Evolutionary conservation across 37 sponge, comb jelly and placozoan species (phyloP).

Genomic region (Beroe forskalii): DNA sequence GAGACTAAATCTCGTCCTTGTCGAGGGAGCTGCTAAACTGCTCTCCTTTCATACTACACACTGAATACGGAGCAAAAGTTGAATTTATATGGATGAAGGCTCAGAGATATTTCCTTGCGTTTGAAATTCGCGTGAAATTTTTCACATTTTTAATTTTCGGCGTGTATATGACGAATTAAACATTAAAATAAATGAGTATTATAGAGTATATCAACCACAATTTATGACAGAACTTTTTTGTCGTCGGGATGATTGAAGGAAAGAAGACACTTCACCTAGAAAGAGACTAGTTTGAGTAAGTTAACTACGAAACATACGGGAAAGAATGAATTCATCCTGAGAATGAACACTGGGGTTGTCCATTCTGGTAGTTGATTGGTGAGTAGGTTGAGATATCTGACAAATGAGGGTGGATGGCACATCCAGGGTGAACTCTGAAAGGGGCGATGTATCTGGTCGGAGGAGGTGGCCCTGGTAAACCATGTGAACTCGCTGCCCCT

Average conservation of each 20-base stretch:
- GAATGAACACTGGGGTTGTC: not conserved
- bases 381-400: conserved; percentile 40
- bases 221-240: no score
- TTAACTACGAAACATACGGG: not conserved
- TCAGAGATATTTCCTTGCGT: conserved; percentile 11
- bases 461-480: conserved; percentile 54
- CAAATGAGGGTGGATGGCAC: conserved; percentile 31
- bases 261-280: no score
- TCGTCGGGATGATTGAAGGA: no score
- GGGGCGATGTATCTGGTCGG: conserved; percentile 17
- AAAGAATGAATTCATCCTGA: not conserved
- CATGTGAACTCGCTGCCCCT: conserved; percentile 57
- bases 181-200: no score
- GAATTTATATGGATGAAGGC: not conserved
- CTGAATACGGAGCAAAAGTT: not conserved
- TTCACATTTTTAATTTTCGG: no score
- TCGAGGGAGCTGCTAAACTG: conserved; percentile 61
- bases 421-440: conserved; percentile 46
- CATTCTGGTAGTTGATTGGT: not conserved
- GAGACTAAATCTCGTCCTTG: conserved; percentile 64
- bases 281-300: no score
- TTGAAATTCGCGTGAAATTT: no score
- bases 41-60: conserved; percentile 61
- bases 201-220: no score
- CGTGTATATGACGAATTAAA: no score